Base-by-base conservation (phyloP, 2,113 vertebrate genomes). In the Notothenia coriiceps region DNA sequence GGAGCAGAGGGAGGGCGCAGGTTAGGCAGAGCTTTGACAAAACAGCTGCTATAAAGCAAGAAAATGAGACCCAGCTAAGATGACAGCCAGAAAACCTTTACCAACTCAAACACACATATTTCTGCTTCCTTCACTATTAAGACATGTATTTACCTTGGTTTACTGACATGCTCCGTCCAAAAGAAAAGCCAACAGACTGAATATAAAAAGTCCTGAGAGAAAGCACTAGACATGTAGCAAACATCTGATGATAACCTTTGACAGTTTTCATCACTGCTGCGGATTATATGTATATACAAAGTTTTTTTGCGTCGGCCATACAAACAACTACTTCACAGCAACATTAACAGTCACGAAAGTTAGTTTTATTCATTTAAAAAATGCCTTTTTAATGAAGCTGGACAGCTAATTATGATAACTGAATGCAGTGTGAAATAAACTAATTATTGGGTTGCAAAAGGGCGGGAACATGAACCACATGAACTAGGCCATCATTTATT, bases 71-170 rank as follows among this genome's bases (percentile, higher is more conserved):
- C 33, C 68, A 74, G 66, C 67, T 65, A 52, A 43, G 11, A 62
- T 9, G 55, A 50, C 72, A 74, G 69, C 55, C 40, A 70, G 40
- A 69, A 56, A 72, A 60, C 73, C 11, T 15, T 69, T 20, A 70
- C 47, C 55, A 83, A 52, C 33, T 66, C 5, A 35, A 57, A 72
- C 17, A 49, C 7, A 51, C 13, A 35, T 33, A 43, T 22, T 9
- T 52, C 15, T 55, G 9, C 1, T 29, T 56, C 20, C 5, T 35
- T 69, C 18, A 70, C 13, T 22, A 29, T 4, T 29, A 29, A 29
- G 29, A 29, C 29, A 4, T 29, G 29, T 29, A 29, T 43, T 29
- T 22, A 72, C 25, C 20, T 49, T 35, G 54, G 15, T 62, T 13
- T 55, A 55, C 4, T 33, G 5, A 47, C 12, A 35, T n/a, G 1